Percentiles rank a stretch among this genome's conserved stretches.
Conservation (phyloP, 2,113 vertebrate genomes). For the Ivindomyrus marchei region DNA sequence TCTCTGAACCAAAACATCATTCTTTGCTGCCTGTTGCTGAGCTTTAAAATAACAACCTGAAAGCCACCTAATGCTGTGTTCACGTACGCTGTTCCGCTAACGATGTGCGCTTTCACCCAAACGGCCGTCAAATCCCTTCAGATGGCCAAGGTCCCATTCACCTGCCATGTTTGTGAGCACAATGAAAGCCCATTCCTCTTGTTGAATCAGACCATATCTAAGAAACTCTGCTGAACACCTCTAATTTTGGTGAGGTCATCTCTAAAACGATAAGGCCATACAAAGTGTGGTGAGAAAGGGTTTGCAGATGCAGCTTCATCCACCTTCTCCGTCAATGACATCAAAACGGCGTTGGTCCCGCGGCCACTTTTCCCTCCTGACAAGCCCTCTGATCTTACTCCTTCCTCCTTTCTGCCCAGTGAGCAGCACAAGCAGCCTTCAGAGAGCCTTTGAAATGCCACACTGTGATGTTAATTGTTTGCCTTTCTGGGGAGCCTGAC, state of each 20-base stretch:
- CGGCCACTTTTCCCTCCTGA: neutral
- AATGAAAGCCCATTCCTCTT: neutral
- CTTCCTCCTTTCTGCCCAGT: neutral
- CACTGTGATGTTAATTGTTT: constrained; percentile 35
- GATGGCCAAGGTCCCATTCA: neutral
- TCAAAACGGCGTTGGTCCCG: neutral
- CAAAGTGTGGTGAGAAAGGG: neutral
- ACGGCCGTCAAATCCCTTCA: neutral
- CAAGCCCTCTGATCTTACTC: neutral
- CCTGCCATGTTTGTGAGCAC: neutral
- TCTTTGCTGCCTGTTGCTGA: neutral
- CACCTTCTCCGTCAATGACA: neutral
- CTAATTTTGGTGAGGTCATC: neutral
- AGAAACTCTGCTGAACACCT: neutral
- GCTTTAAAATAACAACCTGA: neutral
- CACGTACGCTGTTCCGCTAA: neutral
- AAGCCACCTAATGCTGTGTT: neutral
- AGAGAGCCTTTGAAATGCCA: constrained; percentile 19
- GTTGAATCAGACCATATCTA: neutral
- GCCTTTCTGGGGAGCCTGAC: constrained; percentile 28
- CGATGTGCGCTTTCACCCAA: neutral
- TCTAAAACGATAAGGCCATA: neutral
- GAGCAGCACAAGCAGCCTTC: neutral
- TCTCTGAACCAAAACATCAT: neutral
- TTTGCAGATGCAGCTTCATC: neutral